A percentile compares a stretch with the other conserved stretches of the same genome.
These are phyloP conservation scores for Caenorhabditis wallacei DNA, from an alignment of 2,888 invertebrate genomes.

Conservation along the genomic window DNA sequence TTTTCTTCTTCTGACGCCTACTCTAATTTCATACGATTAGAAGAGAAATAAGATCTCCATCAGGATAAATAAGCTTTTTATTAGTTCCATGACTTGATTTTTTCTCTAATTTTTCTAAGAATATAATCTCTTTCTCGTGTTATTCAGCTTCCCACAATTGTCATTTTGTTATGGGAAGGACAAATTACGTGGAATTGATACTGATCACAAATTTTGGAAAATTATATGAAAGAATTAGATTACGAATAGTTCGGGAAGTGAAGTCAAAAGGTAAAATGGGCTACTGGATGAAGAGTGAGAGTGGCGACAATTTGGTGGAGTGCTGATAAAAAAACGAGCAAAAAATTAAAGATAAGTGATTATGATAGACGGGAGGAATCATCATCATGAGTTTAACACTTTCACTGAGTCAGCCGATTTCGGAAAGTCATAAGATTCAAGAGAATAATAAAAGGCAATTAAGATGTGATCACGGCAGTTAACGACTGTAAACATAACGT, in stretches of 20 bases:
- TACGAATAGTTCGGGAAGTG: constrained; percentile 37
- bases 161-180: not conserved
- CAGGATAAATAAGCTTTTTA: constrained; percentile 33
- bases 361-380: constrained; percentile 45
- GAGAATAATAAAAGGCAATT: constrained; percentile 31
- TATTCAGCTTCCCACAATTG: constrained; percentile 21
- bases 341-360: constrained; percentile 42
- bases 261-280: constrained; percentile 23
- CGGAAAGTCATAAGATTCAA: constrained; percentile 35
- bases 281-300: constrained; percentile 52
- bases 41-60: constrained; percentile 30
- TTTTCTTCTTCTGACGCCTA: constrained; percentile 6
- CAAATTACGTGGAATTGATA: not conserved
- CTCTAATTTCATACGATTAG: constrained; percentile 32
- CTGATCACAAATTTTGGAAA: constrained; percentile 5
- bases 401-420: constrained; percentile 49
- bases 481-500: no score
- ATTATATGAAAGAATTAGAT: constrained; percentile 29
- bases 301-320: constrained; percentile 48
- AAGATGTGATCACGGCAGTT: not conserved
- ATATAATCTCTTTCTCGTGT: not conserved
- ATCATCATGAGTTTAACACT: constrained; percentile 53
- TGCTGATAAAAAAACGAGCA: constrained; percentile 53
- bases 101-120: not conserved
- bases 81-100: not conserved